Evolutionary conservation across 35 echinoderm and acorn worm species (phyloP).

Genomic region (Stichopus chloronotus): DNA sequence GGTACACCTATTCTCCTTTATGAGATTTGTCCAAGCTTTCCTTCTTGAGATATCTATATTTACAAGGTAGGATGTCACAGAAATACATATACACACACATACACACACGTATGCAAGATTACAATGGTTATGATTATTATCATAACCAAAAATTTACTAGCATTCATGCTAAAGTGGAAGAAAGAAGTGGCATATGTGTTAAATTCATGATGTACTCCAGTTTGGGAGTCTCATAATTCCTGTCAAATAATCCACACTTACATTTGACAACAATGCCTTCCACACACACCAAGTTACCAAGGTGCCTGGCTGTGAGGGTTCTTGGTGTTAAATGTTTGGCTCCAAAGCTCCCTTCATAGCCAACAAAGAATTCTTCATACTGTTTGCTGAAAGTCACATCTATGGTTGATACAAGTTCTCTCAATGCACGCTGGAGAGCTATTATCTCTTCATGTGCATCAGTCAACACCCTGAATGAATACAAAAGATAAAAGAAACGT

Average conservation of each 20-base stretch:
- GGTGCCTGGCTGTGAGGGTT: slow-evolving; percentile 76
- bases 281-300: slow-evolving; percentile 96
- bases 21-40: no score
- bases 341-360: slow-evolving; percentile 94
- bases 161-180: no score
- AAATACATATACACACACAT: no score
- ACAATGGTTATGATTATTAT: no score
- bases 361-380: slow-evolving; percentile 95
- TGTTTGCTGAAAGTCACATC: slow-evolving; percentile 91
- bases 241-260: slow-evolving; percentile 45
- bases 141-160: no score
- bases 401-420: slow-evolving; percentile 80
- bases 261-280: slow-evolving; percentile 98
- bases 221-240: no score
- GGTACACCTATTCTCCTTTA: no score
- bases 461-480: slow-evolving; percentile 64
- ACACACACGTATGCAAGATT: no score
- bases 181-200: no score
- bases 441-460: slow-evolving; percentile 87
- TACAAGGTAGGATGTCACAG: no score
- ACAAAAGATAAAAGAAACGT: neutral
- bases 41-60: no score
- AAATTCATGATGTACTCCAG: no score
- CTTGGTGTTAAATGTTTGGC: slow-evolving; percentile 87
- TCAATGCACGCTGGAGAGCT: slow-evolving; percentile 80